phyloP scores from a whole-genome alignment of 2,888 invertebrate genomes.

The Stenurella melanura region DNA sequence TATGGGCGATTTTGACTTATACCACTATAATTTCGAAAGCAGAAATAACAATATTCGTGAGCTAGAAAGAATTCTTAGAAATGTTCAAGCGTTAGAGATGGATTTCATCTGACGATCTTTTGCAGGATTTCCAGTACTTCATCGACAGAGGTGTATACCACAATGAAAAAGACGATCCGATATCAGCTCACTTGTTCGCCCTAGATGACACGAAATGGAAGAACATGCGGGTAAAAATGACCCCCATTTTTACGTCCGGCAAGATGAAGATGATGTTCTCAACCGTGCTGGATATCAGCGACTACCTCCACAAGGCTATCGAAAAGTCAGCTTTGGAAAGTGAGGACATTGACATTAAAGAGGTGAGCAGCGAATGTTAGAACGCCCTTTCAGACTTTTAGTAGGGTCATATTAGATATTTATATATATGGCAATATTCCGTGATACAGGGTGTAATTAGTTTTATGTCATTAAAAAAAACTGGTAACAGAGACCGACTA shows the following conservation, averaged over 20 bases:
- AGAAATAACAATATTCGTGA: too few relatives aligned
- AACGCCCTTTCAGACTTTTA: too few relatives aligned
- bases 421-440: too few relatives aligned
- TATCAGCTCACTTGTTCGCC: conserved; percentile 76
- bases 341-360: conserved; percentile 67
- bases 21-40: too few relatives aligned
- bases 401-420: too few relatives aligned
- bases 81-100: too few relatives aligned
- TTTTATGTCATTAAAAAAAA: too few relatives aligned
- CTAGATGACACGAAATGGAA: conserved; percentile 78
- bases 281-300: conserved; percentile 62
- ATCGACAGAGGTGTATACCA: conserved; percentile 60
- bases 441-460: too few relatives aligned
- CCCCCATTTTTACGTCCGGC: conserved; percentile 58
- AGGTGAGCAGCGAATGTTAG: not conserved
- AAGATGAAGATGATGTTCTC: conserved; percentile 71
- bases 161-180: conserved; percentile 62
- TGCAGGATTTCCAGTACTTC: conserved; percentile 32
- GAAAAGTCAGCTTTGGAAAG: conserved; percentile 48
- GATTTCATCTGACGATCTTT: too few relatives aligned
- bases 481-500: too few relatives aligned
- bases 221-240: conserved; percentile 74
- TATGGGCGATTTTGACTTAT: too few relatives aligned
- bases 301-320: conserved; percentile 59
- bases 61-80: too few relatives aligned